phyloP scores from a whole-genome alignment of 1,140 invertebrate species.

The Prorops nasuta region DNA sequence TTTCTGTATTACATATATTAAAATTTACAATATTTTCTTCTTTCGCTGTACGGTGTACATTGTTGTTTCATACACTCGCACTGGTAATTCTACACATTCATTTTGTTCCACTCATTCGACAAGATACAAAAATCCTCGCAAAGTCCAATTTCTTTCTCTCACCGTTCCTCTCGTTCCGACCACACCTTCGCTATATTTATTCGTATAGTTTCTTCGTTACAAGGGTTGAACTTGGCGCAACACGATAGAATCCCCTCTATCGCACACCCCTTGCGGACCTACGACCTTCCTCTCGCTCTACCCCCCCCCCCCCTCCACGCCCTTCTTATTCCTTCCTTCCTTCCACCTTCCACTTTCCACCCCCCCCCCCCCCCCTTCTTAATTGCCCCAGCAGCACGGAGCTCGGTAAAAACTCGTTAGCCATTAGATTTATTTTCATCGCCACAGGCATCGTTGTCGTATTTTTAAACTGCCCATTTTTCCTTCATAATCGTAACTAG shows the following conservation, averaged over 20 bases:
- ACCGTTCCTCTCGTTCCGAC: no score
- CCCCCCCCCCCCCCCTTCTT: conserved; percentile 31
- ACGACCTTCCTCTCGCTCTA: conserved; percentile 15
- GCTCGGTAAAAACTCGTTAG: conserved; percentile 52
- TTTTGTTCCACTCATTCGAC: no score
- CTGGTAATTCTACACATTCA: no score
- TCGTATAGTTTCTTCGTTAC: conserved; percentile 7
- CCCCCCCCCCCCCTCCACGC: conserved; percentile 15
- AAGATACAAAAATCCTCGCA: no score
- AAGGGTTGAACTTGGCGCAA: conserved; percentile 41
- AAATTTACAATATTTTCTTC: no score
- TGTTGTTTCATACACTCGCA: no score
- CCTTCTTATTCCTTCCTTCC: conserved; percentile 46
- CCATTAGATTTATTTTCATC: conserved; percentile 46
- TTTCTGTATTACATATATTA: no score
- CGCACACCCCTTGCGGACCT: conserved; percentile 23
- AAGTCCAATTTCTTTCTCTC: no score
- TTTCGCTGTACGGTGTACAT: no score
- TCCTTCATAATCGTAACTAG: no score
- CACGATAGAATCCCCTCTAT: conserved; percentile 37
- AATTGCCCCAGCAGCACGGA: conserved; percentile 41
- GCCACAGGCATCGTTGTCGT: conserved; percentile 25
- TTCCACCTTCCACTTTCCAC: conserved; percentile 26
- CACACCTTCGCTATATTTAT: not conserved
- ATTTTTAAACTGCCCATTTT: no score